phyloP scores from a whole-genome alignment of 1,140 invertebrate species.

The Drosophila yakuba region DNA sequence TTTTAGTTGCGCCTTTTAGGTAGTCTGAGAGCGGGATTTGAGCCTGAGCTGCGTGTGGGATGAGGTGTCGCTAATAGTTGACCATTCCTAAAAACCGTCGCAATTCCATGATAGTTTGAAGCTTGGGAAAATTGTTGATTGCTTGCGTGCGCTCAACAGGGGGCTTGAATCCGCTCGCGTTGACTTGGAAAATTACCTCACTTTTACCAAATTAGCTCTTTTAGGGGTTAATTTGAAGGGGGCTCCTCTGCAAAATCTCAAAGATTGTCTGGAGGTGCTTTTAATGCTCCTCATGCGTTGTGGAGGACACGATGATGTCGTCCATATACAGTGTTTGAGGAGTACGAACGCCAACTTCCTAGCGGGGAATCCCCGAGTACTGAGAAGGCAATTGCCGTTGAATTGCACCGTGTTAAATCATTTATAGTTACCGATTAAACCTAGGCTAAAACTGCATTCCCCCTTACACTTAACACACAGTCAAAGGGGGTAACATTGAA shows the following conservation, averaged over 20 bases:
- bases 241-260: neutral
- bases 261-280: neutral
- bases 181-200: neutral
- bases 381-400: slow-evolving; percentile 24
- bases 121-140: neutral
- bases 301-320: too few species aligned
- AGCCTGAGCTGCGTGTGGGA: too few species aligned
- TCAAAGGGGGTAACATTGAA: too few species aligned
- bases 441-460: slow-evolving; percentile 14
- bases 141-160: neutral
- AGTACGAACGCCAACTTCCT: slow-evolving; percentile 16
- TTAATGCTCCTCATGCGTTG: too few species aligned
- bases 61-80: too few species aligned
- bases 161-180: neutral
- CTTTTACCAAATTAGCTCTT: neutral
- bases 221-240: neutral
- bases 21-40: too few species aligned
- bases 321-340: slow-evolving; percentile 54
- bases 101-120: neutral
- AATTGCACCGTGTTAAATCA: slow-evolving; percentile 34
- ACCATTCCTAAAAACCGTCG: neutral
- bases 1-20: too few species aligned
- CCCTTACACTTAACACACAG: slow-evolving; percentile 6
- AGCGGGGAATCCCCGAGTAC: slow-evolving; percentile 26
- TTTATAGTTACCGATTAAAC: slow-evolving; percentile 41